Base-by-base conservation (phyloP, 64 coral and sea anemone genomes). In the Platygyra sinensis region DNA sequence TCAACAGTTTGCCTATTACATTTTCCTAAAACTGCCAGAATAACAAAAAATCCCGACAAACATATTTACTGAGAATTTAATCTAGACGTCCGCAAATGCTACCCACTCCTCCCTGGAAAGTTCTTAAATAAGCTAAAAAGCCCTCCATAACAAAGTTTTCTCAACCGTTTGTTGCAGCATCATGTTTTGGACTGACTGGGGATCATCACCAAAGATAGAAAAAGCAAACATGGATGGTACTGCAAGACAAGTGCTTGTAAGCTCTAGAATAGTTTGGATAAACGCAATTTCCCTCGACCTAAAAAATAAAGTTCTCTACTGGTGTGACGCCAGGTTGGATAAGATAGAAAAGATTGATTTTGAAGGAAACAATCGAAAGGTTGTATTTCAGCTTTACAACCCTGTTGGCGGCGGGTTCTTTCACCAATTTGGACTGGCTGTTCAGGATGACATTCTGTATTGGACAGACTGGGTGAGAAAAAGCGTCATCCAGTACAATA, bases 151-250 rank as follows among this genome's bases (percentile, higher is more conserved):
- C 3, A 11, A 39, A 0, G 49, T 16, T 18, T 32, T 33, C 22
- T 42, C 20, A 46, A 72, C 19, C 52, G 30, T 72, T 78, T 31
- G 0, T 30, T 60, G 46, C 8, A 96, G 94, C 15, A 79, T 75
- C 5, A 93, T 96, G 73, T 96, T 89, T 55, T 96, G 94, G 94
- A 90, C 87, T 3, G 94, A 93, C 62, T 96, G 86, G 84, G 91
- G 91, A 71, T 36, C 64, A 8, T 86, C 32, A 29, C 87, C 94
- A 18, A 96, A 87, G 73, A 96, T 96, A 32, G 91, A 93, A 33
- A 71, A 49, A 19, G 80, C 87, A 2, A 87, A 92, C 62, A 96
- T 96, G 94, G 94, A 96, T 67, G 94, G 94, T 4, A 81, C 86
- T 27, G 86, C 78, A 8, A 84, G 94, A 25, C 57, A 42, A 24